Conservation (phyloP, 2,888 invertebrate species). For the Ypsolopha sequella region DNA sequence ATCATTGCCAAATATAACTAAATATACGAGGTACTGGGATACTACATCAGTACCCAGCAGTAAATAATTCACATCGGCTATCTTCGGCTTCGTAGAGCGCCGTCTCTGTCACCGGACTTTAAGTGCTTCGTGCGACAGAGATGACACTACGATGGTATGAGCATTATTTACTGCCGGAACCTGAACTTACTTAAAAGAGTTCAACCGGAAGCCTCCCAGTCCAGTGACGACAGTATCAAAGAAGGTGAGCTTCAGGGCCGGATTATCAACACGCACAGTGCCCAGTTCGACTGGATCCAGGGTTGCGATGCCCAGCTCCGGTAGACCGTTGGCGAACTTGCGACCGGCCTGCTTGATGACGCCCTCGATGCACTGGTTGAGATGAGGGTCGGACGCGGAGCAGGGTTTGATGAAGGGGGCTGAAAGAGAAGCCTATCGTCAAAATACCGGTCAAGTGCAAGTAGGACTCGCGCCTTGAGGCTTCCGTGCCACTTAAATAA, state of each 20-base stretch:
- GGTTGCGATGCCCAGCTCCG: constrained; percentile 54
- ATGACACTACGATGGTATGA: no score
- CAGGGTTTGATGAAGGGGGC: constrained; percentile 61
- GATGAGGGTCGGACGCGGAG: constrained; percentile 46
- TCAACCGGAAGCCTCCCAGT: constrained; percentile 40
- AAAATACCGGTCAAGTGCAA: no score
- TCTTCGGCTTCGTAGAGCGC: no score
- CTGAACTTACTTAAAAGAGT: constrained; percentile 49
- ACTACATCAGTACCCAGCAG: no score
- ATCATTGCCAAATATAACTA: no score
- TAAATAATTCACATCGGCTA: no score
- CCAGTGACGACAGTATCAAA: constrained; percentile 59
- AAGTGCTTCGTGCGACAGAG: no score
- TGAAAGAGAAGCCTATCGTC: constrained; percentile 20
- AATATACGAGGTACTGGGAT: no score
- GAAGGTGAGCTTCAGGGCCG: constrained; percentile 51
- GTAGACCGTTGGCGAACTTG: constrained; percentile 52
- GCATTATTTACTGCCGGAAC: no score
- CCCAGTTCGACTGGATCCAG: constrained; percentile 61
- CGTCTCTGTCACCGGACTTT: no score
- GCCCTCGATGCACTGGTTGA: constrained; percentile 46
- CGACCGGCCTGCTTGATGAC: constrained; percentile 34
- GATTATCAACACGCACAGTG: constrained; percentile 50
- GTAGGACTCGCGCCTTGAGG: no score
- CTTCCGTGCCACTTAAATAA: no score